Percentiles rank a stretch among this genome's conserved stretches.
Evolutionary conservation across 2,113 vertebrate genomes (phyloP).

Genomic region (Aegithalos caudatus): DNA sequence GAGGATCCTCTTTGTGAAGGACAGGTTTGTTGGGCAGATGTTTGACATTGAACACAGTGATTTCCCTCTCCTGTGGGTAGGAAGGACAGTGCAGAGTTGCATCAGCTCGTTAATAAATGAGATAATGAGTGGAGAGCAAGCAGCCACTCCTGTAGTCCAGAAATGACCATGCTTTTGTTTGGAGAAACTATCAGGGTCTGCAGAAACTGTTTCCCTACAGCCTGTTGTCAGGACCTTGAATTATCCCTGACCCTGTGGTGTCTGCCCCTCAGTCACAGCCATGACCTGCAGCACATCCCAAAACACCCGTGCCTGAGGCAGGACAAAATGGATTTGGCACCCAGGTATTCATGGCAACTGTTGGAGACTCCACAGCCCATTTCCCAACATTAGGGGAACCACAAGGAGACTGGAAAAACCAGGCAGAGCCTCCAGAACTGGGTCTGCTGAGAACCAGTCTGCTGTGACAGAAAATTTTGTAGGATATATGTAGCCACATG

Average conservation of each 20-base stretch:
- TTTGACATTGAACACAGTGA: neutral
- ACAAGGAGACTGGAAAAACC: neutral
- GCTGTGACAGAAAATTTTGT: neutral
- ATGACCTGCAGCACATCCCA: neutral
- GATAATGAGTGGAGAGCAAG: neutral
- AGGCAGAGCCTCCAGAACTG: neutral
- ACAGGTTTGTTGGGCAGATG: neutral
- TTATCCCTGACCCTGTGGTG: neutral
- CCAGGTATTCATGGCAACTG: neutral
- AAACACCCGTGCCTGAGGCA: fast-evolving
- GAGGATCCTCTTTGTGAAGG: neutral
- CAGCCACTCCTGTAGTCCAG: neutral
- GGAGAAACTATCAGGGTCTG: neutral
- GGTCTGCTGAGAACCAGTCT: neutral
- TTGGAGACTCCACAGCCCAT: neutral
- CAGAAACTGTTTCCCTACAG: neutral
- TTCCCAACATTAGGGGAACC: neutral
- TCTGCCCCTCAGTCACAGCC: neutral
- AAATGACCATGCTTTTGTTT: fast-evolving
- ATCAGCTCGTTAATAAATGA: neutral
- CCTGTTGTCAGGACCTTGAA: neutral
- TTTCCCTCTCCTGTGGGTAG: neutral
- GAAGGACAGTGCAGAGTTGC: neutral
- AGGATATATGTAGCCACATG: neutral
- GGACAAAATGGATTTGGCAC: neutral